Conservation (phyloP, 1,140 invertebrate genomes). For the Teleopsis dalmanni region DNA sequence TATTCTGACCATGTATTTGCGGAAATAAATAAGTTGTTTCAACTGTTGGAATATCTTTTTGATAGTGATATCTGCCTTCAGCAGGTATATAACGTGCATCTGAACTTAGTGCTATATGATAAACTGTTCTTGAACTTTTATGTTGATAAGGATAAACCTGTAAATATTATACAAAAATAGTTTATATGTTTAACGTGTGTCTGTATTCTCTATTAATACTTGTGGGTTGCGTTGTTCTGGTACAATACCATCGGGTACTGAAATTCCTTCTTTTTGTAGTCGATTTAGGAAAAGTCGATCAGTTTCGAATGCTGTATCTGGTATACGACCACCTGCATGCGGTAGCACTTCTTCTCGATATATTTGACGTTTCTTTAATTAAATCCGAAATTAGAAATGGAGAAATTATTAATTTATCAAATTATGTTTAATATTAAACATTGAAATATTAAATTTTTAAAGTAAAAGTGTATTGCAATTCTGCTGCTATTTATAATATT, state of each 20-base stretch:
- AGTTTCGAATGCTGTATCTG: conserved; percentile 55
- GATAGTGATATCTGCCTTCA: conserved; percentile 35
- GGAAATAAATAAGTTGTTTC: conserved; percentile 42
- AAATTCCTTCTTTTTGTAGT: conserved; percentile 56
- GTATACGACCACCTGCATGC: conserved; percentile 56
- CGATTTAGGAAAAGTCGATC: conserved; percentile 55
- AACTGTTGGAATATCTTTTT: conserved; percentile 30
- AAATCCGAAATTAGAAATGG: background rate
- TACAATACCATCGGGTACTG: conserved; percentile 53
- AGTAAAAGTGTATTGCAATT: background rate
- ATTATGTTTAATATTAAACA: background rate
- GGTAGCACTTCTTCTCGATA: conserved; percentile 58
- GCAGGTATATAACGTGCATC: conserved; percentile 35
- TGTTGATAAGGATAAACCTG: conserved; percentile 38
- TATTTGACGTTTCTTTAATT: conserved; percentile 52
- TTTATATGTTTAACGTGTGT: no score
- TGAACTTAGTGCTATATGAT: conserved; percentile 35
- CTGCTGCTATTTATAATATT: background rate
- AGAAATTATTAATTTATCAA: background rate
- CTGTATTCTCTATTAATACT: conserved; percentile 23
- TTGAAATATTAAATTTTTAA: background rate
- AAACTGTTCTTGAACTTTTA: conserved; percentile 35
- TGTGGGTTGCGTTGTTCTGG: conserved; percentile 46
- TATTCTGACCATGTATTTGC: conserved; percentile 34
- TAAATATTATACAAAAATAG: conserved; percentile 1